Evolutionary conservation across 2,888 invertebrate species (phyloP), one percentile per base, ranked within the genome.

Genomic region (Diarsia rubi): DNA sequence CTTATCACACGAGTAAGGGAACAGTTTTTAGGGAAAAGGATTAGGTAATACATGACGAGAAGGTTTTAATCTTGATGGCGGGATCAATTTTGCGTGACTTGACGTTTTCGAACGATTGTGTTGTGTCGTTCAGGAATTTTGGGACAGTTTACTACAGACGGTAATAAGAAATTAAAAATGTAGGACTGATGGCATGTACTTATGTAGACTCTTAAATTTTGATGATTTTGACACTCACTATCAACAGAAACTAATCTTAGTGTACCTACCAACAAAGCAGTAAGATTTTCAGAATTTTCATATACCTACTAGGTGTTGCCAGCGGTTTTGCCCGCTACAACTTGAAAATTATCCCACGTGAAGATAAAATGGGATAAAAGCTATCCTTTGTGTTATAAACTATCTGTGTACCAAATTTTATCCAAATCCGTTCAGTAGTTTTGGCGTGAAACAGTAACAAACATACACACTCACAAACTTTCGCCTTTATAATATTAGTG

Each of bases 11-110:
- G 88, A 87, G 91, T 91, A 91, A 90, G 92, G 92, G 91, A 89
- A 91, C 94, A 94, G 94, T 94, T 95, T 95, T 95, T 93, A 92
- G 93, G 94, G 90, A 92, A 93, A 94, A 94, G 95, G 95, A 95
- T 95, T 94, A 94, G 91, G 91, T 92, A 85, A 91, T 90, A 91
- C 91, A 90, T 89, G 92, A 90, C 91, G 89, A 88, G 91, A 88
- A 84, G 90, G 91, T 93, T 94, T 93, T 93, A 91, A 92, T 85
- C 86, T 83, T 69, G 88, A 89, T 71, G 85, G 75, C 74, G 85
- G 86, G 83, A 82, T 82, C 86, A 85, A 87, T 88, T 82, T 83
- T 78, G 75, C 73, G 73, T 87, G 87, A 87, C 85, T 79, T 67
- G 85, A 79, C 85, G 69, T 76, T 82, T 80, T 70, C 21, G 54